phyloP scores from a whole-genome alignment of 2,888 invertebrate genomes.

The Drosophila maculinotata region DNA sequence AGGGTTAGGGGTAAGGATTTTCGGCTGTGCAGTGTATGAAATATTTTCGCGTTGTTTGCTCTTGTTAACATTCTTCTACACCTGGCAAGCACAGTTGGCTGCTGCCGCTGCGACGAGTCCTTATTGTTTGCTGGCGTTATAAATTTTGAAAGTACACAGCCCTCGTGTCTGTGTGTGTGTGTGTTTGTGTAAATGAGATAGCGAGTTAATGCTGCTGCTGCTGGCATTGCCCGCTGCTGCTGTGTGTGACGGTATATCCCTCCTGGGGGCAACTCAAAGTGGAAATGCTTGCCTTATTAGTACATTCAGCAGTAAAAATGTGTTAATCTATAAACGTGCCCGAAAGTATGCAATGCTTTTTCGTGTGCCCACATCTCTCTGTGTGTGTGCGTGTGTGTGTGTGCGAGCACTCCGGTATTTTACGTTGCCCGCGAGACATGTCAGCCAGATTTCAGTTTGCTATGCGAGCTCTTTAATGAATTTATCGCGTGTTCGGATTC shows the following conservation, averaged over 20 bases:
- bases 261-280: constrained; percentile 73
- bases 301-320: constrained; percentile 80
- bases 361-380: constrained; percentile 4
- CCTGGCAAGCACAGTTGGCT: constrained; percentile 43
- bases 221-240: constrained; percentile 4
- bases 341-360: constrained; percentile 63
- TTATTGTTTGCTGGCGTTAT: constrained; percentile 59
- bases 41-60: constrained; percentile 69
- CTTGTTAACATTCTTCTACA: constrained; percentile 68
- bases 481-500: constrained; percentile 78
- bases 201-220: constrained; percentile 31
- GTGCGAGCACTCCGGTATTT: constrained; percentile 61
- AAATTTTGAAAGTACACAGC: constrained; percentile 71
- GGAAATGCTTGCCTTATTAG: constrained; percentile 80
- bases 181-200: constrained; percentile 50
- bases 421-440: constrained; percentile 74
- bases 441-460: constrained; percentile 72
- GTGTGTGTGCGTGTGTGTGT: constrained; percentile 15
- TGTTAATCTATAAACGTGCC: constrained; percentile 79
- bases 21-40: constrained; percentile 54
- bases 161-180: constrained; percentile 33
- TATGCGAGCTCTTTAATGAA: constrained; percentile 73
- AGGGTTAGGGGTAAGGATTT: constrained; percentile 12
- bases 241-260: constrained; percentile 51
- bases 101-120: constrained; percentile 1